Conservation (phyloP, 92 coral and sea anemone species). For the Heteractis magnifica region DNA sequence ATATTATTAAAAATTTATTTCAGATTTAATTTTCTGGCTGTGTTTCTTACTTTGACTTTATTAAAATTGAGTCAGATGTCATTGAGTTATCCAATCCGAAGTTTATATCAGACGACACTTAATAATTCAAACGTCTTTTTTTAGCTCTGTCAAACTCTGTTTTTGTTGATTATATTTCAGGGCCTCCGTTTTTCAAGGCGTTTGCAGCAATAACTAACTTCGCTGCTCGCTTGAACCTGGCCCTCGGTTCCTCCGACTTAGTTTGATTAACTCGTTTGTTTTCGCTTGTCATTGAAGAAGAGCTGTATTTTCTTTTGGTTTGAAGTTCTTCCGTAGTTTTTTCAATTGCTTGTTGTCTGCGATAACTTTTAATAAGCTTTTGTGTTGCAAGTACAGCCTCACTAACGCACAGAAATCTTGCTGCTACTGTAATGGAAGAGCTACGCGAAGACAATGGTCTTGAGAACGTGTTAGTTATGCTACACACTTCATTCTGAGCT, state of each 20-base stretch:
- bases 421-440: neutral
- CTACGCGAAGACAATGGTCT: neutral
- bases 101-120: no score
- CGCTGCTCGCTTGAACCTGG: constrained; percentile 17
- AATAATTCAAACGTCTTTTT: neutral
- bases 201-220: constrained; percentile 16
- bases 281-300: neutral
- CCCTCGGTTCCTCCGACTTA: neutral
- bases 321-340: constrained; percentile 24
- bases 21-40: neutral
- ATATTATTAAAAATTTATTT: neutral
- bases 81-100: no score
- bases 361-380: constrained; percentile 24
- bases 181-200: neutral
- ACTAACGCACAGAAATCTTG: constrained; percentile 24
- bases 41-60: no score
- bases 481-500: neutral
- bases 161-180: neutral
- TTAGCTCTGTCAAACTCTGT: neutral
- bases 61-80: no score
- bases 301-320: constrained; percentile 3
- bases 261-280: neutral
- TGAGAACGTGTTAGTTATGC: neutral
- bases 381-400: constrained; percentile 35
- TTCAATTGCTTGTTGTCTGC: constrained; percentile 34